phyloP scores from a whole-genome alignment of 2,888 invertebrate species.

The Eueremaeus valkanovi region DNA sequence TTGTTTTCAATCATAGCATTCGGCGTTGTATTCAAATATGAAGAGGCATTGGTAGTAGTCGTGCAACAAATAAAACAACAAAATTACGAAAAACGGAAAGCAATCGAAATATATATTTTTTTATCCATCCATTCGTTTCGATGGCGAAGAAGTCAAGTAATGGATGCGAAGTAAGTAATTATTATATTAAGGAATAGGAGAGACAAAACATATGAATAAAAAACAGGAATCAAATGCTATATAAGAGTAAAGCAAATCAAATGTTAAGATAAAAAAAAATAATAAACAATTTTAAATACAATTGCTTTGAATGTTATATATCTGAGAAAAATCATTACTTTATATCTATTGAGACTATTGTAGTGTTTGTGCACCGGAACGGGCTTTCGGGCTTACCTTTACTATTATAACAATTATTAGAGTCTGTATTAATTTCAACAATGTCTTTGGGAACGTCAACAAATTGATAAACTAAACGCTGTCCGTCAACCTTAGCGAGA shows the following conservation, averaged over 20 bases:
- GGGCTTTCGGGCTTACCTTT: not conserved
- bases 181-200: not conserved
- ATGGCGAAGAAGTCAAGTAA: not conserved
- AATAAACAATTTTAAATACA: not conserved
- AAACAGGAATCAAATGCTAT: not conserved
- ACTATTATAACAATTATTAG: constrained; percentile 27
- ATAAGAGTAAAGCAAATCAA: not conserved
- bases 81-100: not conserved
- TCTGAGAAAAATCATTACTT: no score
- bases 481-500: constrained; percentile 98
- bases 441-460: constrained; percentile 99
- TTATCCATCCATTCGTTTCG: not conserved
- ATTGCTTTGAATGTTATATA: no score
- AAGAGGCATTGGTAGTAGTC: not conserved
- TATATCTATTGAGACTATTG: no score
- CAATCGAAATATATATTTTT: not conserved
- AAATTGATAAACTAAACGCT: constrained; percentile 97
- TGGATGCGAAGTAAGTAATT: not conserved
- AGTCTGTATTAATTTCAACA: constrained; percentile 66
- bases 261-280: not conserved
- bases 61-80: not conserved
- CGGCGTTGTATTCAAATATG: no score
- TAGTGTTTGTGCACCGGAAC: no score
- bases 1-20: not conserved
- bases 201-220: not conserved